Base-by-base conservation (phyloP, 2,113 vertebrate genomes). In the Sula dactylatra region DNA sequence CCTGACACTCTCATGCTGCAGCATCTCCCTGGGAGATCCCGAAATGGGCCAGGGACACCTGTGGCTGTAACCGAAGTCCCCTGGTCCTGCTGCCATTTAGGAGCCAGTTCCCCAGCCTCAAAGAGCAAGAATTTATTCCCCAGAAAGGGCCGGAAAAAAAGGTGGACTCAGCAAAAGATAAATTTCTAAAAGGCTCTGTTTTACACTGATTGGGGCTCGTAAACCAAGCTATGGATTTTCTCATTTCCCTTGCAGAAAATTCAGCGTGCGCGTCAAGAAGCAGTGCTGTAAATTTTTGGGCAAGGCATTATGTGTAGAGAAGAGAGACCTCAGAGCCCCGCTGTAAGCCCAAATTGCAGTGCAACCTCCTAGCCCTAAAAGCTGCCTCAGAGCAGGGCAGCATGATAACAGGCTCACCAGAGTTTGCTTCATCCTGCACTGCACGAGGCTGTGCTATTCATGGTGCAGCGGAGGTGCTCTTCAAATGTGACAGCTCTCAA, bases 211-310 rank as follows among this genome's bases (percentile, higher is more conserved):
- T 94, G 50, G 76, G 56, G 61, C 91, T 96, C 91, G 2, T 96
- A 96, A 94, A 96, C 69, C 86, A 95, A 82, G 70, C 69, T 89
- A 95, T 87, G 87, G 94, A 96, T 96, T 95, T 91, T 95, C 91
- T 95, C 84, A 94, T 96, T 94, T 95, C 89, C 86, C 81, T 91
- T 96, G 86, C 56, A 95, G 96, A 96, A 89, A 94, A 93, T 89
- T 73, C 96, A 94, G 86, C 13, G 6, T 2, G 8, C 10, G 16
- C 10, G 13, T 78, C 5, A 34, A 56, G 86, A 74, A 61, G 76
- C 64, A 87, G 65, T 0, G 55, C 81, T 88, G 89, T 94, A 95
- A 92, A 95, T 95, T 95, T 95, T 86, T 32, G 88, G 86, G 50
- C 1, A 7, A 82, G 45, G 82, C 25, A 66, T 90, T 73, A 82